Conservation (phyloP, 2,113 vertebrate genomes). For the Agapornis roseicollis region DNA sequence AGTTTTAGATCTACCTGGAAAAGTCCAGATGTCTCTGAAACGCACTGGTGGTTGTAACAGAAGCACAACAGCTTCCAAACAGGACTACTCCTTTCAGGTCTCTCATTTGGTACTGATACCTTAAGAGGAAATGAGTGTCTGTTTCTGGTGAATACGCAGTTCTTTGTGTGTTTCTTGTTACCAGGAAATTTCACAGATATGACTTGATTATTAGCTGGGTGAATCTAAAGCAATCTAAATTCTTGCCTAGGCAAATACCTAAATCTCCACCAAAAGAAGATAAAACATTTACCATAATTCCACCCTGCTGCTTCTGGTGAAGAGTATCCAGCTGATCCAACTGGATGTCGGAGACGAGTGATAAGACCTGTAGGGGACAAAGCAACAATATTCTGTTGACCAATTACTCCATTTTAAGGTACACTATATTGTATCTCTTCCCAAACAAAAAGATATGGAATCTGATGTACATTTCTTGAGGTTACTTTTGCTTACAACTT, state of each 20-base stretch:
- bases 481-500: not conserved
- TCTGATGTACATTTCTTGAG: not conserved
- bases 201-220: not conserved
- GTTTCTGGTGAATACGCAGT: not conserved
- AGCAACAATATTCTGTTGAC: not conserved
- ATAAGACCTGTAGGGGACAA: slow-evolving; percentile 75
- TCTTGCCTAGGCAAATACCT: not conserved
- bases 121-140: not conserved
- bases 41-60: not conserved
- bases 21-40: not conserved
- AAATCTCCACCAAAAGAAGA: not conserved
- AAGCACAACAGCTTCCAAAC: not conserved
- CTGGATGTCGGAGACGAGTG: slow-evolving; percentile 79
- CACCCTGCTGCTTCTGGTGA: slow-evolving; percentile 75
- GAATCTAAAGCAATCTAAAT: not conserved
- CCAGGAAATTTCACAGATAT: not conserved
- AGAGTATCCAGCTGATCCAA: slow-evolving; percentile 75
- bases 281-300: slow-evolving; percentile 77
- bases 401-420: not conserved
- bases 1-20: not conserved
- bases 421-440: rapidly evolving
- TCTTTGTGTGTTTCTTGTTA: not conserved
- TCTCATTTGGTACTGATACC: not conserved
- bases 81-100: not conserved
- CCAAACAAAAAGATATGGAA: not conserved